Base-by-base conservation (phyloP, 2,888 invertebrate species). In the Trichogramma evanescens region DNA sequence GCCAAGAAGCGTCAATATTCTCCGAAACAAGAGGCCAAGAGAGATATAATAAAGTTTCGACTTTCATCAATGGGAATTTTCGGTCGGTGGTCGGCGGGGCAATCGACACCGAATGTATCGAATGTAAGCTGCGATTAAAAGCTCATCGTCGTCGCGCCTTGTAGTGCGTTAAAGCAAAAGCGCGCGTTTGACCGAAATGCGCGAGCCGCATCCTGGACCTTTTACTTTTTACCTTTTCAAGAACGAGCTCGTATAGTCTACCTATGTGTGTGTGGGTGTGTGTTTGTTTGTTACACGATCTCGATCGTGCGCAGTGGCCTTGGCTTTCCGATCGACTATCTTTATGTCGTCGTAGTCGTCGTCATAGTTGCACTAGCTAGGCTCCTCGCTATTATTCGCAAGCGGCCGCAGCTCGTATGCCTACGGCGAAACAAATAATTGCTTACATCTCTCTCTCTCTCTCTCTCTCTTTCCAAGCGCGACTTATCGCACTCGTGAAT, bases 401-500 rank as follows among this genome's bases (percentile, higher is more conserved):
- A 7, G 26, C 10, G 8, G 13, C 9, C 13, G 40, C 5, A 4
- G 26, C n/a, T 9, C 9, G 43, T 8, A 4, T 7, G 6, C 6
- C 8, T 39, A 40, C 13, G 13, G 5, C 45, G 10, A 43, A 42
- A 49, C 54, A 56, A 59, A 60, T 63, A 60, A 63, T 63, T 63
- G 63, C 63, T 62, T 59, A 56, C 56, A 56, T 56, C 49, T 62
- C 59, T 54, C 51, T 52, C 55, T 55, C n/a, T n/a, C 55, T 53
- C 9, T n/a, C 6, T 13, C 42, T 8, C 4, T n/a, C 13, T 8
- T 6, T 5, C 13, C 13, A 7, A 5, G 39, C 9, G 39, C 13
- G 8, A 38, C 41, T 59, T 63, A 63, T 63, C 63, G 58, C 13
- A 41, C 44, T 63, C 61, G 63, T 63, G 63, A 54, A 63, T 63